Evolutionary conservation across 2,797 vertebrate species (phyloP).

Genomic region (Pseudopleuronectes americanus): DNA sequence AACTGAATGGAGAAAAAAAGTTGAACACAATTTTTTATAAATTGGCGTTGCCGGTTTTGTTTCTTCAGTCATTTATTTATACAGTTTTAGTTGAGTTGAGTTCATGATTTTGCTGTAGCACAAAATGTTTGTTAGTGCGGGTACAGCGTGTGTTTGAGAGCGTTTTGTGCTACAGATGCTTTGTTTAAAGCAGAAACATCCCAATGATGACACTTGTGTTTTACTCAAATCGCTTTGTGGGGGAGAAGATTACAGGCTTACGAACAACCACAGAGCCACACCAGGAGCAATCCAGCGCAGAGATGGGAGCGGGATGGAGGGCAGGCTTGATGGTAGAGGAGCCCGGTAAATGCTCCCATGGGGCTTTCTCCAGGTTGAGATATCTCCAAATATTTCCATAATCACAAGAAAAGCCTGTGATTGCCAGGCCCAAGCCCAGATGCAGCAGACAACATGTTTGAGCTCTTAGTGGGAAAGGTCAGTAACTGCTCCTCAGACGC

Average conservation of each 20-base stretch:
- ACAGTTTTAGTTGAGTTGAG: background rate
- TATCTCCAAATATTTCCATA: constrained; percentile 75
- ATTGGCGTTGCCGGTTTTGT: background rate
- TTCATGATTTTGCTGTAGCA: background rate
- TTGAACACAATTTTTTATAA: background rate
- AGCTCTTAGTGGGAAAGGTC: constrained; percentile 79
- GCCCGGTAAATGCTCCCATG: constrained; percentile 58
- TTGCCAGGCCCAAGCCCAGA: constrained; percentile 60
- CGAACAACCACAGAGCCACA: constrained; percentile 34
- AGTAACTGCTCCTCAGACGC: constrained; percentile 64
- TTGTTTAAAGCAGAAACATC: constrained; percentile 28
- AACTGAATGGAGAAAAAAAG: too few relatives aligned
- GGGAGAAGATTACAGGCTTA: constrained; percentile 45
- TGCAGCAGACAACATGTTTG: constrained; percentile 71
- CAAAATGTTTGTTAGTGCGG: background rate
- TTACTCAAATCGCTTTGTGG: constrained; percentile 33
- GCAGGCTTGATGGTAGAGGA: constrained; percentile 38
- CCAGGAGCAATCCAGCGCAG: constrained; percentile 31
- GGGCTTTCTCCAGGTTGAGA: constrained; percentile 52
- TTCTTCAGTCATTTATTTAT: background rate
- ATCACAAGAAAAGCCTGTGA: constrained; percentile 57
- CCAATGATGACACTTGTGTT: constrained; percentile 34
- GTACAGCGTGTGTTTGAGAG: background rate
- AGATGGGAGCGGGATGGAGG: constrained; percentile 38
- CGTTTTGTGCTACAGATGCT: constrained; percentile 3